Base-by-base conservation (phyloP, 2,113 vertebrate genomes). In the Nannobrachium achirus region DNA sequence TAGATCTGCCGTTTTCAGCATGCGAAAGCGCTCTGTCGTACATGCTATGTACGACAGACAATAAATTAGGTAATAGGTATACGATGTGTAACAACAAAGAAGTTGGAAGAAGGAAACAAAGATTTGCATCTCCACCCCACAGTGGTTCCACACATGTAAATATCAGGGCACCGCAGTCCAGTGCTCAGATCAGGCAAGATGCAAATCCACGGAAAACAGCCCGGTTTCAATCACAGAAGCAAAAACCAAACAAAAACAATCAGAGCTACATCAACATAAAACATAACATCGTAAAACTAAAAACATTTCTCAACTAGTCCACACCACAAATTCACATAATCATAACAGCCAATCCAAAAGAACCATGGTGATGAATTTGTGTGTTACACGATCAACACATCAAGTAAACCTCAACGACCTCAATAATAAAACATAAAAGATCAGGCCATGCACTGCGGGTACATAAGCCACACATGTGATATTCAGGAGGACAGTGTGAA, bases 171-270 rank as follows among this genome's bases (percentile, higher is more conserved):
- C n/a, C n/a, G 8, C n/a, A 63, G 55, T 0, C 1, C 11, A 15
- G 16, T 41, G 3, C 25, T 33, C 25, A 33, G 25, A 33, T 8
- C 38, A 14, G 10, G 2, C 7, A 51, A 15, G 15, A 74, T 74
- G 74, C n/a, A 79, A 85, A 79, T 60, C 16, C 25, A 71, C 58
- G 67, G 10, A 81, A 79, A 81, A 67, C 13, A 50, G 0, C n/a
- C 6, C 39, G 38, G n/a, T 51, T 33, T 57, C 8, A 48, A 6
- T 6, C 11, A 13, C 14, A 48, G 14, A 48, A 14, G 45, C 45
- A 13, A 14, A 45, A 11, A n/a, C n/a, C 25, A 33, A 44, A 2
- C 9, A 11, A 44, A 11, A 44, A 44, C 41, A 44, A 44, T 9
- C 3, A 44, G 7, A 11, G 10, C 41, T 11, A 10, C 42, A 33